Evolutionary conservation across 37 sponge, comb jelly and placozoan genomes (phyloP), one percentile per base, ranked within the genome.

Genomic region (Dysidea cf. avara): DNA sequence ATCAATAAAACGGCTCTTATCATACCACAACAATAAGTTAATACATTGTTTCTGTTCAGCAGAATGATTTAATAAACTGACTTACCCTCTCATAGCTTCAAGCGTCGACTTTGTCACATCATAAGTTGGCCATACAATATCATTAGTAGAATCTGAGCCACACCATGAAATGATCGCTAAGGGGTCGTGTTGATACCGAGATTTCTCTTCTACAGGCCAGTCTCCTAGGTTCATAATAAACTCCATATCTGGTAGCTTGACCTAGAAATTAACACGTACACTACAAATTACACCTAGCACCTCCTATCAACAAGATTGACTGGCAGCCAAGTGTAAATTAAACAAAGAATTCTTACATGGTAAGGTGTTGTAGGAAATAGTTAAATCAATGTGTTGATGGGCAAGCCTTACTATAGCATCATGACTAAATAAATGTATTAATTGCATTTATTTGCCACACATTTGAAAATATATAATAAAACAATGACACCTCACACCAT

Each of bases 121-220:
- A 69, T 96, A 95, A 14, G 89, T 90, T 20, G 99, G 99, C 78
- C 94, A 71, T 63, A 92, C 76, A n/a, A 98, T 95, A 84, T 98
- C 99, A 33, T 78, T 39, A 0, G 77, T 77, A 22, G 79, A 85
- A 11, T 66, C 37, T 0, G 96, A 92, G 16, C 99, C 99, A 85
- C 99, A 95, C 87, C 96, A 98, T 2, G 96, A 95, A 67, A 98
- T 57, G 46, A 94, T 61, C 12, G 99, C 96, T 43, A 92, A 59
- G 17, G 76, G 87, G 38, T 39, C 24, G 7, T 18, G 46, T 34
- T 39, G 55, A 53, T 38, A 59, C 1, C 39, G 6, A 9, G 31
- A 16, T 18, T 35, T 69, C 80, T 81, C 87, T 71, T 88, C 91
- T 21, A 86, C 72, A 1, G 99, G 99, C 82, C 87, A 92, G 71